Conservation (phyloP, 2,888 invertebrate species). For the Hemicrepidius hirtus region DNA sequence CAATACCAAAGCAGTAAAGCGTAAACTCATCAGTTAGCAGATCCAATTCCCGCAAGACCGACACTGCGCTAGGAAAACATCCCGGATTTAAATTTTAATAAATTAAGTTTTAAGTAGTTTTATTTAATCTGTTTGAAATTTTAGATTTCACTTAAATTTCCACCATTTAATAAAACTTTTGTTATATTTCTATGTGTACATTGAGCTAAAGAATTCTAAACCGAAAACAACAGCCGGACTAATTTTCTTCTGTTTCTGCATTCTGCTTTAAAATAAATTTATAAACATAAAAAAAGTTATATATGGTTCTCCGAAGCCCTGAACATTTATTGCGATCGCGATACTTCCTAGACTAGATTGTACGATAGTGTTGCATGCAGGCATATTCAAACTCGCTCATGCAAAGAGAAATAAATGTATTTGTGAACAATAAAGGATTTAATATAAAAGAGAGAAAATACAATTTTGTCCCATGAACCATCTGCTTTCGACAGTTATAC, state of each 20-base stretch:
- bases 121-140: neutral
- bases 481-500: slow-evolving; percentile 21
- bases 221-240: neutral
- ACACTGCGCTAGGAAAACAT: slow-evolving; percentile 16
- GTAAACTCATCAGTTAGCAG: slow-evolving; percentile 21
- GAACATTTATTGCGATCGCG: too few species aligned
- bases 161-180: neutral
- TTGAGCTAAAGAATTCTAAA: neutral
- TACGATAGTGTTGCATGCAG: too few species aligned
- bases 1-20: slow-evolving; percentile 18
- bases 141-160: neutral
- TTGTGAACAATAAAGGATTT: neutral
- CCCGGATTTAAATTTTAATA: slow-evolving; percentile 18
- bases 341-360: too few species aligned
- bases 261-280: neutral
- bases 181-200: neutral
- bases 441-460: slow-evolving; percentile 6
- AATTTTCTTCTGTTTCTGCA: neutral
- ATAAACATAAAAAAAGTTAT: neutral
- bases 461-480: neutral
- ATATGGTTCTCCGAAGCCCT: too few species aligned
- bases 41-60: slow-evolving; percentile 26
- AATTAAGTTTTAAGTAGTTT: slow-evolving; percentile 24
- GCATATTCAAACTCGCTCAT: neutral
- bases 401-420: slow-evolving; percentile 13